Base-by-base conservation (phyloP, 2,888 invertebrate genomes). In the Drosophila greeni region DNA sequence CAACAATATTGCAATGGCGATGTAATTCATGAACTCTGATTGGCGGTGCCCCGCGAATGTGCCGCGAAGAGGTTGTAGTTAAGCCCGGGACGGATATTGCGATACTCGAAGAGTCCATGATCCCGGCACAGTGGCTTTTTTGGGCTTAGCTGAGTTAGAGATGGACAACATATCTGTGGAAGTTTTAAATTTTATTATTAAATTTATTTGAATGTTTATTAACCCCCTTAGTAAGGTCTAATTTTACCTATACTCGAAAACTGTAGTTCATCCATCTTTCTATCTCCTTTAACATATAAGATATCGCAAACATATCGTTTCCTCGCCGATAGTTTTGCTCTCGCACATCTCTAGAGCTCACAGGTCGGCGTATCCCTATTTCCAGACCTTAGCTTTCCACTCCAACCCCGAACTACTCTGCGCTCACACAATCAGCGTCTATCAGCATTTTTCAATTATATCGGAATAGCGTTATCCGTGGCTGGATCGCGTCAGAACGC, bases 401-500 rank as follows among this genome's bases (percentile, higher is more conserved):
- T 34, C 29, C 48, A 34, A 48, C 57, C 42, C 57, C 48, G 24
- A 40, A 49, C 49, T 60, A 31, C 51, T 45, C 43, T 52, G 24
- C 52, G 65, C 79, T 70, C 72, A 82, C 82, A 85, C 86, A 88
- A 88, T 88, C 87, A 88, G 87, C 85, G 87, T 88, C 88, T 88
- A 88, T 88, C 88, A 88, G 88, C 88, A 88, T 88, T 88, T 88
- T 88, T 88, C 88, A 88, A 88, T 88, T 88, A 88, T 88, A 88
- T 88, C 88, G 88, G 83, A 86, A 86, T 88, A 88, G 88, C 88
- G 88, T 88, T 88, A 88, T 88, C 88, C 87, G 87, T 86, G 86
- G 85, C 87, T 78, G 86, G 75, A 86, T 86, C 87, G 86, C 86
- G 87, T 86, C 87, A 87, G 87, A 87, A 87, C 87, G 87, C 88